Evolutionary conservation across 2,888 invertebrate species (phyloP), one percentile per base, ranked within the genome.

Genomic region (Cacoxenus indagator): DNA sequence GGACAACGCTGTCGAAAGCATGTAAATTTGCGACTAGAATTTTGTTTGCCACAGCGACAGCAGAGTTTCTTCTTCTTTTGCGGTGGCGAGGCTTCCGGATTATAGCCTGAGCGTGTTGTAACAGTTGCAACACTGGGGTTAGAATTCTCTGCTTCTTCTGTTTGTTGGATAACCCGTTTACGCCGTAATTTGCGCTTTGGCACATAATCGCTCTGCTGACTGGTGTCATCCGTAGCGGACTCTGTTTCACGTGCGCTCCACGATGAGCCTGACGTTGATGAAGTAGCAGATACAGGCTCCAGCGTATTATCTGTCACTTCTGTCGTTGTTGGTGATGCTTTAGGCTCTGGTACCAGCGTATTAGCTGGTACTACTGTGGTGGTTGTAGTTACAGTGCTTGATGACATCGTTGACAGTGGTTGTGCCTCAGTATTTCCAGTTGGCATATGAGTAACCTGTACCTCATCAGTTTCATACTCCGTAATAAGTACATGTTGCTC

Each of bases 1-100:
- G 96, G 96, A 89, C 97, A 98, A 72, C 97, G 90, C 86, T 96
- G 96, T 0, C 97, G 97, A 84, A 97, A 96, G 85, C 97, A 98
- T 0, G 97, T 97, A 54, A 96, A 88, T 86, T 95, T 96, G 4
- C 96, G 96, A 96, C 19, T 93, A n/a, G n/a, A n/a, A 93, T 0
- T 95, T 92, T 0, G 96, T 95, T 0, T 96, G 3, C 97, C 97
- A 89, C 97, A 97, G 70, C 96, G 91, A 85, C 97, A 97, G n/a
- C n/a, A n/a, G 14, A 95, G 95, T 88, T 92, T 92, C 77, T 93
- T 90, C 80, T 92, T 91, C 59, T 75, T 66, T 26, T 66, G 70
- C 1, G 29, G 37, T 48, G 66, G 26, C 2, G 69, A 22, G 1
- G 51, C 14, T 11, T 67, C 54, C 1, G 17, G 57, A 17, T 26